Base-by-base conservation (phyloP, 2,888 invertebrate genomes). In the Cerceris ruficornis region DNA sequence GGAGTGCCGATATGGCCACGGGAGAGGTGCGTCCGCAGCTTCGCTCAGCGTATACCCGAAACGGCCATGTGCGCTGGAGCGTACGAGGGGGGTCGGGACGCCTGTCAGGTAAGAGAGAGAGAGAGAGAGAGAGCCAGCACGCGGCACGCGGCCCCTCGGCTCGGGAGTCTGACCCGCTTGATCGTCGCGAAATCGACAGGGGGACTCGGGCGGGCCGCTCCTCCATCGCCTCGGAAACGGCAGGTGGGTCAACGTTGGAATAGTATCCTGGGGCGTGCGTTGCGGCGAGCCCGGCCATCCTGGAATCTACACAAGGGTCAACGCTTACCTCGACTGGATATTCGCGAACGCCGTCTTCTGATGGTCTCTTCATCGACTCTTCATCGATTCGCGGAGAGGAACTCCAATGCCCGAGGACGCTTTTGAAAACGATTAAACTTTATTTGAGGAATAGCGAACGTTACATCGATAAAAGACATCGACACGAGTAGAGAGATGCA, bases 181-280 rank as follows among this genome's bases (percentile, higher is more conserved):
- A 28, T 4, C 28, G 28, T 28, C 28, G 28, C 2, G 28, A 28
- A 17, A 9, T 7, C 0, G 91, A 0, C 92, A 96, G 96, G 97
- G 97, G 9, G 97, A 97, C 91, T 97, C 96, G 7, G 97, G 97
- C 11, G 98, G 98, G 0, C 97, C 98, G 0, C 92, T 98, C 49
- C 94, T 97, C 92, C 94, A 95, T 86, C 96, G 96, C 90, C 93
- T 96, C 88, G 93, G 94, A 0, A 96, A 96, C 88, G 95, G 95
- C 0, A 94, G 96, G 60, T 97, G 97, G 97, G 94, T 96, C 0
- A 94, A 94, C 42, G 94, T 97, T 58, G 98, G 97, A 0, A 94
- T 98, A 69, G 97, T 98, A 0, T 97, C 97, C 0, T 97, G 97
- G 97, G 97, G 97, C 13, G 94, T 96, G 50, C 94, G 95, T 2